phyloP scores from a whole-genome alignment of 2,797 vertebrate species.

The Chloroceryle amazona region DNA sequence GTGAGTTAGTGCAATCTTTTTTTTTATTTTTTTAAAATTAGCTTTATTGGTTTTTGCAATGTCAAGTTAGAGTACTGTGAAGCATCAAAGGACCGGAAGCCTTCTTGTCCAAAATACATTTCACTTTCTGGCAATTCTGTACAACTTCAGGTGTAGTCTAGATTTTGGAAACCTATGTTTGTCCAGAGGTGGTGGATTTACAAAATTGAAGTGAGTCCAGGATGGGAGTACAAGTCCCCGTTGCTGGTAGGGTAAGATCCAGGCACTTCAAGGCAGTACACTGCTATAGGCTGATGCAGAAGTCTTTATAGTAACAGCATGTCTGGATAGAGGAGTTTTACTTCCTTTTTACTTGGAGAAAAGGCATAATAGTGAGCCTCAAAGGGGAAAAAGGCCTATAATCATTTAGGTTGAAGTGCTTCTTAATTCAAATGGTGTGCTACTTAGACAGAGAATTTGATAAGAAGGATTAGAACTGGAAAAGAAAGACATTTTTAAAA shows the following conservation, averaged over 20 bases:
- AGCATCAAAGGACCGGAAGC: neutral
- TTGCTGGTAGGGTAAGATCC: neutral
- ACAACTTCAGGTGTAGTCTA: neutral
- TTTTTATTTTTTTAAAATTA: neutral
- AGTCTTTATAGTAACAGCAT: neutral
- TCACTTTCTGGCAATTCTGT: neutral
- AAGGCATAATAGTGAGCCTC: neutral
- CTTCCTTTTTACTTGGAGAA: neutral
- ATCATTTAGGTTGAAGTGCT: slow-evolving; percentile 46
- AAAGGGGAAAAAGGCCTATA: neutral
- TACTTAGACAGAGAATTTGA: slow-evolving; percentile 68
- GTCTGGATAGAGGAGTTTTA: neutral
- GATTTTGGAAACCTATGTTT: neutral
- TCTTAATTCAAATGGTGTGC: slow-evolving; percentile 46
- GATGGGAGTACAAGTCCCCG: neutral
- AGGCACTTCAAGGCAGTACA: neutral
- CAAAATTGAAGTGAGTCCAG: neutral
- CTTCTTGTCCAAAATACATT: neutral
- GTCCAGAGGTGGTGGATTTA: neutral
- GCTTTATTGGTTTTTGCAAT: neutral
- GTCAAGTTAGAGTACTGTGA: neutral
- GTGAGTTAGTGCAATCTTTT: too few species aligned
- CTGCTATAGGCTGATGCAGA: neutral
- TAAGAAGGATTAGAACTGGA: slow-evolving; percentile 77
- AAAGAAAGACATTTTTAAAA: slow-evolving; percentile 76